A percentile compares a stretch with the other conserved stretches of the same genome.
Evolutionary conservation across 2,797 vertebrate species (phyloP).

Genomic region (Leuciscus waleckii): DNA sequence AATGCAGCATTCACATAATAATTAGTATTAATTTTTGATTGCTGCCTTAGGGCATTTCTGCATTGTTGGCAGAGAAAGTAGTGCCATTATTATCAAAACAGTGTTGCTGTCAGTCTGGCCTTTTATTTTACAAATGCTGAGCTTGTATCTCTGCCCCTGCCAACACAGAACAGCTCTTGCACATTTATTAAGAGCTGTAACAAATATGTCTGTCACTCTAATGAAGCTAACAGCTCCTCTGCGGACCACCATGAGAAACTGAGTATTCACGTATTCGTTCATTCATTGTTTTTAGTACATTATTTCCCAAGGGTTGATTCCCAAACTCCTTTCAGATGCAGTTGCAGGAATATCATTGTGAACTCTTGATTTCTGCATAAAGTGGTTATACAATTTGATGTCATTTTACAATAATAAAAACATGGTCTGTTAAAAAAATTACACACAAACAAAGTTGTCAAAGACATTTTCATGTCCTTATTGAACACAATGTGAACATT

Average conservation of each 20-base stretch:
- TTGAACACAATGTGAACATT: background rate
- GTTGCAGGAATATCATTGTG: background rate
- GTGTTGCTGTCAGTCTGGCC: slow-evolving; percentile 78
- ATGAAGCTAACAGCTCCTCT: slow-evolving; percentile 59
- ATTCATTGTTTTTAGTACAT: background rate
- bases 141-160: slow-evolving; percentile 73
- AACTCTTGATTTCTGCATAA: background rate
- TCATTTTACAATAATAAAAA: background rate
- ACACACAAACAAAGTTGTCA: background rate
- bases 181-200: slow-evolving; percentile 61
- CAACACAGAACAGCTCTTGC: slow-evolving; percentile 52
- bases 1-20: slow-evolving; percentile 82
- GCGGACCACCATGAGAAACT: slow-evolving; percentile 52
- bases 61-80: slow-evolving; percentile 70
- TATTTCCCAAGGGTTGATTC: background rate
- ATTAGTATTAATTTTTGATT: slow-evolving; percentile 85
- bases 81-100: slow-evolving; percentile 74
- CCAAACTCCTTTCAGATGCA: background rate
- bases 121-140: slow-evolving; percentile 79
- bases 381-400: background rate
- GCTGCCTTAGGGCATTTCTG: slow-evolving; percentile 71
- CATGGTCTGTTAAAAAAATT: background rate
- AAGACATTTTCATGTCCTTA: background rate
- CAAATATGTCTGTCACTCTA: slow-evolving; percentile 63
- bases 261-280: background rate